Base-by-base conservation (phyloP, 2,113 vertebrate species). In the Nycticorax nycticorax region DNA sequence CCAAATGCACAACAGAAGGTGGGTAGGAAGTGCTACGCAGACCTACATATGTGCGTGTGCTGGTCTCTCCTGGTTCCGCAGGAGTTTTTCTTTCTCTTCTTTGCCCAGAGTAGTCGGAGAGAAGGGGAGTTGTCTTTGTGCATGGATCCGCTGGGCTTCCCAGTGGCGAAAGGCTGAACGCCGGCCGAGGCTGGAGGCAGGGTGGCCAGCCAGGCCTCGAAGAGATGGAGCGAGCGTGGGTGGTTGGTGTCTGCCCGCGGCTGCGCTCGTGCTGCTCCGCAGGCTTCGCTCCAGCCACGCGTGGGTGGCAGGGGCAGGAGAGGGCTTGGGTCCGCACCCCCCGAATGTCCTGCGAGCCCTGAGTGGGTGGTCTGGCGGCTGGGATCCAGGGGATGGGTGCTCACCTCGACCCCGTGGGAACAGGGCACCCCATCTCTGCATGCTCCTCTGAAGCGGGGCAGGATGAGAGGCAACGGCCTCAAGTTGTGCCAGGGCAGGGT, bases 121-220 rank as follows among this genome's bases (percentile, higher is more conserved):
- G 35, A 28, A 21, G n/a, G 1, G 2, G 67, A 23, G 35, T 0
- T 30, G 64, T 30, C 2, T 3, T 47, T 33, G 72, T 19, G n/a
- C 8, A 1, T 3, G 48, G 88, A 16, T 43, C 63, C 14, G 35
- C 30, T 3, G 19, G 52, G 45, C 28, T 60, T n/a, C 57, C 3
- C 0, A 2, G n/a, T 2, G 3, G 35, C 26, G 73, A 10, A 12
- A 8, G 3, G 35, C 59, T 8, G 71, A 14, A 1, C 1, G 7
- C 1, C 0, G 35, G 82, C 1, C 17, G 79, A 4, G 50, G 69
- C 63, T 26, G 89, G 39, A 3, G 8, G 72, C 21, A 8, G 59
- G 26, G 2, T 47, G 83, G 35, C 33, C 27, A 9, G 5, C 37
- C 35, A 15, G 52, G 45, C 67, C 39, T 43, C 2, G 0, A 14